Evolutionary conservation across 2,113 vertebrate genomes (phyloP).

Genomic region (Chamaea fasciata): DNA sequence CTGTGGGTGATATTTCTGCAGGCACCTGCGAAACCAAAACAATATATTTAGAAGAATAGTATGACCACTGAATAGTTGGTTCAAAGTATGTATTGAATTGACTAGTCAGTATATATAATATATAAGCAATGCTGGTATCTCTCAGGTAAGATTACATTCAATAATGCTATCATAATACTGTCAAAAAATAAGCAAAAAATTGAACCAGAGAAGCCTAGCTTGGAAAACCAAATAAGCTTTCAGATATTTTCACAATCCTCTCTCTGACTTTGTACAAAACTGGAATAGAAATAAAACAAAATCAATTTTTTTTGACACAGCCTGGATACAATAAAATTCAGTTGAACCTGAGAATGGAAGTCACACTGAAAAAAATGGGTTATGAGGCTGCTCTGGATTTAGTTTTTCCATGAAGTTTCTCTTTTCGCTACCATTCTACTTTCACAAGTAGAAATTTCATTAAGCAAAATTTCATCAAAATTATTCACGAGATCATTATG

Average conservation of each 20-base stretch:
- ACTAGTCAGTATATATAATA: not conserved
- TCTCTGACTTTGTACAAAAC: not conserved
- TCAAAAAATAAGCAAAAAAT: not conserved
- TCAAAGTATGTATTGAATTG: not conserved
- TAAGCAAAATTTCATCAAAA: not conserved
- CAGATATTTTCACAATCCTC: not conserved
- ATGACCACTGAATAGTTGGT: not conserved
- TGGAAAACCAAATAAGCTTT: not conserved
- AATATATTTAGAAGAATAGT: constrained; percentile 23
- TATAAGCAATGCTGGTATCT: not conserved
- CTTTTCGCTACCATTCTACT: not conserved
- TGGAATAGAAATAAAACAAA: not conserved
- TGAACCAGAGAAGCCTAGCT: not conserved
- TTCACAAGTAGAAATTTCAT: not conserved
- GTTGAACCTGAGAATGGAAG: not conserved
- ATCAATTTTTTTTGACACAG: not conserved
- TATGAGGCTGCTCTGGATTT: not conserved
- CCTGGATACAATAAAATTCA: not conserved
- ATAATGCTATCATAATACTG: not conserved
- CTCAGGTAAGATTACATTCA: not conserved
- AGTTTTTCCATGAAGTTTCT: not conserved
- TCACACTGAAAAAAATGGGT: not conserved
- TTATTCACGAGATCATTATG: not conserved
- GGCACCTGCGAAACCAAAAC: constrained; percentile 72
- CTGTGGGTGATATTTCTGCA: constrained; percentile 81